Evolutionary conservation across 1,140 invertebrate genomes (phyloP).

Genomic region (Drosophila parabipectinata): DNA sequence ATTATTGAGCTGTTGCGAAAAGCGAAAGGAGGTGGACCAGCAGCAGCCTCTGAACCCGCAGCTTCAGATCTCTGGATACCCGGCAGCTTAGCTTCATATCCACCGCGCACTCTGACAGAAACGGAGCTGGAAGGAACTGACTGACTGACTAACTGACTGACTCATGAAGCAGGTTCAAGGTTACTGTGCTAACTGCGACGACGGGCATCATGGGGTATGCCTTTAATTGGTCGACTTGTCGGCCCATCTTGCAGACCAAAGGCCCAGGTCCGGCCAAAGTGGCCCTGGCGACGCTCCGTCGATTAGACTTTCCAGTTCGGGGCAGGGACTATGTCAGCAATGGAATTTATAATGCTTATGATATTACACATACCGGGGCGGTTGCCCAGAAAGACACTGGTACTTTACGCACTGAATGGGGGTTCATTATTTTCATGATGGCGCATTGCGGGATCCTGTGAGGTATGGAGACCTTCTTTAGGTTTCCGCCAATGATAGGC

Average conservation of each 20-base stretch:
- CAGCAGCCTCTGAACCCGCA: constrained; percentile 47
- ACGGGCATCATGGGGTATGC: constrained; percentile 42
- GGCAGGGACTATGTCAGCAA: constrained; percentile 64
- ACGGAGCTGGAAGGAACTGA: constrained; percentile 52
- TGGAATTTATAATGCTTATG: constrained; percentile 80
- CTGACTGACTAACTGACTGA: constrained; percentile 60
- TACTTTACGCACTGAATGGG: constrained; percentile 13
- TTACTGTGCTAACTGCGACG: constrained; percentile 77
- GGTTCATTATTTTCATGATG: constrained; percentile 8
- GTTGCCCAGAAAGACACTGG: constrained; percentile 11
- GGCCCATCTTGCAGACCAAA: constrained; percentile 37
- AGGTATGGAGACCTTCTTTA: background rate
- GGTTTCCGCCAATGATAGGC: background rate
- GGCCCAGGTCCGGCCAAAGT: constrained; percentile 29
- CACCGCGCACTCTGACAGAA: constrained; percentile 33
- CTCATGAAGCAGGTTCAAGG: constrained; percentile 79
- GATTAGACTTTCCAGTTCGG: constrained; percentile 43
- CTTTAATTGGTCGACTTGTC: constrained; percentile 80
- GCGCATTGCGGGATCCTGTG: background rate
- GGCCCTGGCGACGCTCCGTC: constrained; percentile 37
- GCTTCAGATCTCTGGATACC: constrained; percentile 18
- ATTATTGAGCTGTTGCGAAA: constrained; percentile 66
- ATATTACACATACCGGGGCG: constrained; percentile 49
- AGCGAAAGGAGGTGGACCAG: constrained; percentile 48
- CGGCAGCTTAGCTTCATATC: constrained; percentile 14